phyloP scores from a whole-genome alignment of 2,888 invertebrate genomes.

The Chalcosyrphus nemorum region DNA sequence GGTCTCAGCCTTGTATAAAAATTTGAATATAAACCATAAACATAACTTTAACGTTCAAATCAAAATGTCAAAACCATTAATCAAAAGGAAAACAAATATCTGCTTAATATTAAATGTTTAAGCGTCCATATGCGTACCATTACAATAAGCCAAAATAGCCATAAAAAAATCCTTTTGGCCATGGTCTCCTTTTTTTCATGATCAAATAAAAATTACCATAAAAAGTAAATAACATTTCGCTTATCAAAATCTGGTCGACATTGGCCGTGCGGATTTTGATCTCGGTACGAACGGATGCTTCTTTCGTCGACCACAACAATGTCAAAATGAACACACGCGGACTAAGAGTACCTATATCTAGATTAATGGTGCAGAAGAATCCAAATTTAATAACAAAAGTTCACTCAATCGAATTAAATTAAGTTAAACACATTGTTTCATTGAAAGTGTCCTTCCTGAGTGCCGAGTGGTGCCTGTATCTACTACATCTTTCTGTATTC shows the following conservation, averaged over 20 bases:
- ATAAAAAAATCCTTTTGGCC: conserved; percentile 36
- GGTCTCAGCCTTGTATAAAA: not conserved
- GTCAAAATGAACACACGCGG: not conserved
- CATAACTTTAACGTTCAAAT: not conserved
- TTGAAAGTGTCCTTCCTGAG: not conserved
- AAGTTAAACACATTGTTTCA: conserved; percentile 18
- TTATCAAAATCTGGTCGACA: conserved; percentile 36
- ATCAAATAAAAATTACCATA: conserved; percentile 50
- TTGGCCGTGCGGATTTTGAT: conserved; percentile 1
- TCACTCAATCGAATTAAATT: conserved; percentile 27
- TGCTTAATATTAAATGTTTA: conserved; percentile 39
- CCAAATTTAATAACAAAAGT: conserved; percentile 7
- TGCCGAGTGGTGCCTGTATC: too few species aligned
- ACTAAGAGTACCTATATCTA: not conserved
- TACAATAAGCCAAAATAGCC: conserved; percentile 37
- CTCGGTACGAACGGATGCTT: not conserved
- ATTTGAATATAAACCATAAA: not conserved
- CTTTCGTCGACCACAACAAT: not conserved
- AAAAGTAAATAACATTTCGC: conserved; percentile 40
- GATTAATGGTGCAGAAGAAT: conserved; percentile 33
- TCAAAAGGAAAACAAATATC: conserved; percentile 35
- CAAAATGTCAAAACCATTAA: conserved; percentile 35
- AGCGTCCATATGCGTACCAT: conserved; percentile 16
- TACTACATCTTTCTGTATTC: too few species aligned
- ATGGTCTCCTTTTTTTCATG: conserved; percentile 8